These are phyloP conservation scores for Mareca penelope DNA, from an alignment of 2,797 vertebrate species.

Conservation along the genomic window DNA sequence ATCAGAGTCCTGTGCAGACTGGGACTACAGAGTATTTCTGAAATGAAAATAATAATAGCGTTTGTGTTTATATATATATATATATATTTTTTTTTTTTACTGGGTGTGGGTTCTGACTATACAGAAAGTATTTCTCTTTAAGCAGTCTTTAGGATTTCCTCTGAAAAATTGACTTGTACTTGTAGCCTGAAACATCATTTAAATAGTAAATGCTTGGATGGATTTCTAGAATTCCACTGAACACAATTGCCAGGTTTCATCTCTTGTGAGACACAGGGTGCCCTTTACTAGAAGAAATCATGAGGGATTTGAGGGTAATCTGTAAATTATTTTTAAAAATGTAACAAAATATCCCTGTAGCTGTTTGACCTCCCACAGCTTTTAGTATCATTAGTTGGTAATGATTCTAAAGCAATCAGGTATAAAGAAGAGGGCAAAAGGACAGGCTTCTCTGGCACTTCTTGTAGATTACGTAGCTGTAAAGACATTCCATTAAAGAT, in stretches of 20 bases:
- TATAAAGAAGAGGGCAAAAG: constrained; percentile 54
- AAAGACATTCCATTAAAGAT: constrained; percentile 44
- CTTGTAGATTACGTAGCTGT: constrained; percentile 6
- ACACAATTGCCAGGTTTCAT: background rate
- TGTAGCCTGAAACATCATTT: background rate
- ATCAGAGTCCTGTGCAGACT: background rate
- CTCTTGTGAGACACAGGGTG: background rate
- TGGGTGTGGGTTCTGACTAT: background rate
- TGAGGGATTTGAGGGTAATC: background rate
- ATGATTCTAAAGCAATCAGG: constrained; percentile 36
- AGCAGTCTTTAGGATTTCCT: background rate
- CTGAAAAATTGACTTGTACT: background rate
- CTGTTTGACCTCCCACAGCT: constrained; percentile 29
- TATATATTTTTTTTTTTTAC: background rate
- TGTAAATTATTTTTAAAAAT: background rate
- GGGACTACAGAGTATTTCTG: background rate
- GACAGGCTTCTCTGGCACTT: constrained; percentile 26
- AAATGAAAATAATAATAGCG: background rate
- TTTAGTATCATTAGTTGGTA: constrained; percentile 19
- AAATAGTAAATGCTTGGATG: background rate
- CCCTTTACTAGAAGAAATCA: background rate
- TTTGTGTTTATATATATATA: no score
- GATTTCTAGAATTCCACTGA: background rate
- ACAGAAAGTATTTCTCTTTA: background rate
- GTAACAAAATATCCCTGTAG: background rate